phyloP scores from a whole-genome alignment of 2,888 invertebrate genomes.

The Caenorhabditis sp. region DNA sequence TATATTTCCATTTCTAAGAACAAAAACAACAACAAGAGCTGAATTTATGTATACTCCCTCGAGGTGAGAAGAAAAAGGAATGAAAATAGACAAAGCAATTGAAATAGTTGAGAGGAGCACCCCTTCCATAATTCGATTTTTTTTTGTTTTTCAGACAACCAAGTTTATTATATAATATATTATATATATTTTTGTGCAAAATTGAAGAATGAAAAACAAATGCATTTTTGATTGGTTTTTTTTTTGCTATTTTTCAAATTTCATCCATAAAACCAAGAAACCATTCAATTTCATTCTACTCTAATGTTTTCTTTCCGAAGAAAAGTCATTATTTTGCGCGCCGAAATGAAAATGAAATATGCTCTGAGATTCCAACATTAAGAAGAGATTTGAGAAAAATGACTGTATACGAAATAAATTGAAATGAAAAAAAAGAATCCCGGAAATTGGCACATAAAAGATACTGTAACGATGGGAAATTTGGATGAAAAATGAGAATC shows the following conservation, averaged over 20 bases:
- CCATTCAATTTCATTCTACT: no score
- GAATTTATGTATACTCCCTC: conserved; percentile 27
- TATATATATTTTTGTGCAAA: neutral
- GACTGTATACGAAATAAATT: neutral
- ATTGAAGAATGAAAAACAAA: conserved; percentile 4
- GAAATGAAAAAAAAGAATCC: no score
- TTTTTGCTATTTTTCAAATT: neutral
- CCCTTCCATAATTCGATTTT: neutral
- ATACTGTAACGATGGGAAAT: no score
- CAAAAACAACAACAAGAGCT: conserved; percentile 21
- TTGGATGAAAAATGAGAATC: no score
- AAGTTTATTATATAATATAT: conserved; percentile 1
- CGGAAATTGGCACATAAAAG: no score
- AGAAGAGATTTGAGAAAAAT: neutral
- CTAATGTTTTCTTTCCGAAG: no score
- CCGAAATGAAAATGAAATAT: no score
- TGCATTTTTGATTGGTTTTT: neutral
- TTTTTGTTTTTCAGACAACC: neutral
- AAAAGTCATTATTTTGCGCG: no score
- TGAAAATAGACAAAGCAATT: conserved; percentile 13
- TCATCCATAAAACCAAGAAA: neutral
- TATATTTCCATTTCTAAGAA: conserved; percentile 6
- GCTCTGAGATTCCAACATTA: no score
- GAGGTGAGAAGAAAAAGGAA: conserved; percentile 3
- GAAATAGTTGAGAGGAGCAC: conserved; percentile 23